Conservation (phyloP, 2,797 vertebrate genomes). For the Gymnocypris eckloni region DNA sequence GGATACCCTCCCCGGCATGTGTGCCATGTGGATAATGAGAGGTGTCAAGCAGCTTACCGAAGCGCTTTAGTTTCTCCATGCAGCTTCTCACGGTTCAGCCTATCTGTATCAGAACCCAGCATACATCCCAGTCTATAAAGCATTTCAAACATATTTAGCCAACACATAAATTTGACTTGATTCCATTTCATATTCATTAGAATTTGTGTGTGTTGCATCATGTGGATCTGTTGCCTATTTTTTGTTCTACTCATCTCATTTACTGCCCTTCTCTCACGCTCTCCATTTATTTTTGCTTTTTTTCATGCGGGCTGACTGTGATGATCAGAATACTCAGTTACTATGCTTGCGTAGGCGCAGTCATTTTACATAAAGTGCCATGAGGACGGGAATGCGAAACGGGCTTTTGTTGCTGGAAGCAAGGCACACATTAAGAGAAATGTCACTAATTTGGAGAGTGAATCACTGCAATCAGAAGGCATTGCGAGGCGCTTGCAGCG, state of each 20-base stretch:
- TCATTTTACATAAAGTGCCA: constrained; percentile 68
- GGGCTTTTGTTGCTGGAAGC: constrained; percentile 73
- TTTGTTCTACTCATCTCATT: constrained; percentile 29
- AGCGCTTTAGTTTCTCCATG: constrained; percentile 48
- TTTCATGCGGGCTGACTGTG: constrained; percentile 63
- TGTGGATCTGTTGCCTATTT: constrained; percentile 20
- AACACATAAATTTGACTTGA: constrained; percentile 60
- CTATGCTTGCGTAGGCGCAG: constrained; percentile 71
- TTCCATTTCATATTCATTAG: constrained; percentile 62
- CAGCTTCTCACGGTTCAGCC: constrained; percentile 41
- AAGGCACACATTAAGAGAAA: constrained; percentile 67
- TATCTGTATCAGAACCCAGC: constrained; percentile 48
- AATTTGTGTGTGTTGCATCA: constrained; percentile 3
- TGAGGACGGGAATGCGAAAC: constrained; percentile 69
- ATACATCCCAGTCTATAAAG: constrained; percentile 68
- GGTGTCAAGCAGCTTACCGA: constrained; percentile 55
- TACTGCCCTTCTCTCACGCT: constrained; percentile 43
- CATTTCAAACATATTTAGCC: constrained; percentile 65
- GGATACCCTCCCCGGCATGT: constrained; percentile 28
- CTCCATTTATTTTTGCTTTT: constrained; percentile 28
- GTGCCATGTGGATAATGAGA: constrained; percentile 54
- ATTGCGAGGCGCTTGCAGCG: constrained; percentile 59
- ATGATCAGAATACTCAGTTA: constrained; percentile 69
- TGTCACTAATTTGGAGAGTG: constrained; percentile 67
- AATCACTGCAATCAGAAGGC: constrained; percentile 73